Conservation (phyloP, 2,797 vertebrate genomes). For the Lepidocolaptes lacrymiger region DNA sequence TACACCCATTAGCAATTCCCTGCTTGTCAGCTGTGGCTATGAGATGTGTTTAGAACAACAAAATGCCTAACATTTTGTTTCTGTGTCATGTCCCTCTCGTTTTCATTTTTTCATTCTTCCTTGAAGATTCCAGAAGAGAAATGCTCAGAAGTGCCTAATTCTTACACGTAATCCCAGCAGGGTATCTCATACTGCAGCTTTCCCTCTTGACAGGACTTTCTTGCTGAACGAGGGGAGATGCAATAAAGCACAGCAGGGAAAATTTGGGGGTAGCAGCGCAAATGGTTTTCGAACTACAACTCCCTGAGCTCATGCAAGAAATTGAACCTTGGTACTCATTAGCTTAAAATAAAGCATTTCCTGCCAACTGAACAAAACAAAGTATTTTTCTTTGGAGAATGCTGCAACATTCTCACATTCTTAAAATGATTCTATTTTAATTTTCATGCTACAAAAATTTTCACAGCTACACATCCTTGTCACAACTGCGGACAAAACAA, state of each 20-base stretch:
- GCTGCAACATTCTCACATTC: background rate
- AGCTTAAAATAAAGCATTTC: background rate
- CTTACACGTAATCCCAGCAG: background rate
- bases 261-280: background rate
- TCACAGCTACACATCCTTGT: background rate
- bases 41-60: background rate
- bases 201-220: background rate
- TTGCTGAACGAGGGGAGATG: background rate
- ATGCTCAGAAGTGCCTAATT: background rate
- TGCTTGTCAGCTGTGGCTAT: background rate
- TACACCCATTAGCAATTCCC: background rate
- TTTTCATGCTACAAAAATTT: background rate
- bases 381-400: background rate
- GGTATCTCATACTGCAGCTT: background rate
- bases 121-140: background rate
- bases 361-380: background rate
- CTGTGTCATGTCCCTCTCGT: background rate
- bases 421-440: background rate
- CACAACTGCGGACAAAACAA: background rate
- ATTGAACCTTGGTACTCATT: background rate
- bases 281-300: background rate
- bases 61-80: background rate
- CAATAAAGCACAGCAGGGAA: background rate
- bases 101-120: background rate
- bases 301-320: background rate